phyloP scores from a whole-genome alignment of 2,888 invertebrate genomes.

The Leucophenga maculata region DNA sequence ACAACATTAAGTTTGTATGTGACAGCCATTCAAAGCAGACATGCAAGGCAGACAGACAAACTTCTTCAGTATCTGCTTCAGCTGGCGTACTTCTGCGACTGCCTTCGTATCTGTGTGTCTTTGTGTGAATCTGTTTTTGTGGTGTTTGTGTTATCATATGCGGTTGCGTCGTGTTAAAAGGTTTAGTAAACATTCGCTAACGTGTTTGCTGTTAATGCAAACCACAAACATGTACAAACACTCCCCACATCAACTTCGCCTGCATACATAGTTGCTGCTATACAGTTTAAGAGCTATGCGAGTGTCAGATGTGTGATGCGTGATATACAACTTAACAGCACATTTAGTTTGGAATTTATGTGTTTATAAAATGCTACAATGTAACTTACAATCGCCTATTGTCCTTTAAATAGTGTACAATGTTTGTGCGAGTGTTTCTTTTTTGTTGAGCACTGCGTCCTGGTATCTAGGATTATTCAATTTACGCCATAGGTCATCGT shows the following conservation, averaged over 20 bases:
- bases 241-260: not conserved
- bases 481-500: conserved; percentile 39
- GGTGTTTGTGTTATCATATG: not conserved
- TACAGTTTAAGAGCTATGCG: not conserved
- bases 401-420: not conserved
- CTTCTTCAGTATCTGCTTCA: too few species aligned
- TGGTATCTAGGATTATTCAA: conserved; percentile 51
- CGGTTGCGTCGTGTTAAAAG: conserved; percentile 13
- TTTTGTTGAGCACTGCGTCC: conserved; percentile 31
- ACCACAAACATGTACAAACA: conserved; percentile 33
- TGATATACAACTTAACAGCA: conserved; percentile 61
- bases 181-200: conserved; percentile 17
- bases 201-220: conserved; percentile 20
- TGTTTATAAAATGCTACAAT: conserved; percentile 49
- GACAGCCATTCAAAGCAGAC: too few species aligned
- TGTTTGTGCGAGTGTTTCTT: not conserved
- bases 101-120: conserved; percentile 3
- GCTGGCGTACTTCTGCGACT: too few species aligned
- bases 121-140: not conserved
- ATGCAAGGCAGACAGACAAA: too few species aligned
- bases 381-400: not conserved
- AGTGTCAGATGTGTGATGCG: conserved; percentile 51
- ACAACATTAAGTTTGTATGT: too few species aligned
- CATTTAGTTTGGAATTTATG: conserved; percentile 62
- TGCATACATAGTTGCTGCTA: conserved; percentile 45